A percentile compares a stretch with the other conserved stretches of the same genome.
phyloP scores from a whole-genome alignment of 2,888 invertebrate species.

The Oscheius onirici region DNA sequence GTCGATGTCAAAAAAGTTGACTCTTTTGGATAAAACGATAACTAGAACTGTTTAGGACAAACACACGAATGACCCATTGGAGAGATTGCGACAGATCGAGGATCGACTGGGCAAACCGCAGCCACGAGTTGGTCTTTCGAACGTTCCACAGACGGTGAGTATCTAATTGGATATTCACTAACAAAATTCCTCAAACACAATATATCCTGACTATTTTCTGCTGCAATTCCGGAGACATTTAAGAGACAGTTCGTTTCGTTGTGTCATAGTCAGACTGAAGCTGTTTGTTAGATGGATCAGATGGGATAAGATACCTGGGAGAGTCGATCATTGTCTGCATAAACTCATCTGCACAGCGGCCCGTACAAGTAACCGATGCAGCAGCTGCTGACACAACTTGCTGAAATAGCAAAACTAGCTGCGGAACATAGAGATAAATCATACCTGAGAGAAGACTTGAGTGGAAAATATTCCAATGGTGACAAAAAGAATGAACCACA shows the following conservation, averaged over 20 bases:
- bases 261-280: conserved; percentile 40
- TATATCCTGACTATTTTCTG: conserved; percentile 20
- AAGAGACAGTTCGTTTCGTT: conserved; percentile 41
- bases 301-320: too few relatives aligned
- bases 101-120: conserved; percentile 47
- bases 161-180: conserved; percentile 3
- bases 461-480: not conserved
- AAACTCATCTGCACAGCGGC: conserved; percentile 44
- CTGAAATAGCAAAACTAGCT: not conserved
- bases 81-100: conserved; percentile 69
- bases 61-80: conserved; percentile 66
- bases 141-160: conserved; percentile 28
- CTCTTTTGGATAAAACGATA: not conserved
- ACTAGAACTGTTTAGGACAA: conserved; percentile 4
- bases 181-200: conserved; percentile 1
- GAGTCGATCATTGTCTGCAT: conserved; percentile 40
- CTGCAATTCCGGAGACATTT: conserved; percentile 46
- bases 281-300: too few relatives aligned
- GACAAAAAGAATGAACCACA: not conserved
- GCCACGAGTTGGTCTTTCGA: conserved; percentile 19
- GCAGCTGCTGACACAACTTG: not conserved
- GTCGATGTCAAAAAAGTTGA: conserved; percentile 40
- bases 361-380: not conserved
- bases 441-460: not conserved
- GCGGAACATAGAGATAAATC: not conserved